Base-by-base conservation (phyloP, 2,113 vertebrate genomes). In the Gobio gobio region DNA sequence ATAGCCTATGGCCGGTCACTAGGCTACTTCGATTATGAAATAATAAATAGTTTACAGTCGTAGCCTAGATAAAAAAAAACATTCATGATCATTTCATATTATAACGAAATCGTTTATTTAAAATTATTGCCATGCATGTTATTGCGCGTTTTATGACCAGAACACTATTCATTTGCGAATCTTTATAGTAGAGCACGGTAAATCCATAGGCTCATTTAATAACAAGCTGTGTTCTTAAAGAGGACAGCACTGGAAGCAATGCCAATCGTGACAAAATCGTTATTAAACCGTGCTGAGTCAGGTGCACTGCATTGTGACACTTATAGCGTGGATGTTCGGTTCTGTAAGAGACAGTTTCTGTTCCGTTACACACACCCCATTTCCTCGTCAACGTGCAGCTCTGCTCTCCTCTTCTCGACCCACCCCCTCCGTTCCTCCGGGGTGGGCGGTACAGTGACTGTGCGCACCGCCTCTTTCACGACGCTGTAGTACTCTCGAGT, bases 401-500 rank as follows among this genome's bases (percentile, higher is more conserved):
- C 79, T 74, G 54, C 68, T 77, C 79, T 78, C n/a, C 68, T 84
- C 77, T 85, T 63, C 85, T 64, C 83, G 18, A 84, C 58, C 74
- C 45, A 82, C 5, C 80, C 64, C 82, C 78, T 85, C 86, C 29
- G 74, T 73, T 78, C 49, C 81, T 47, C 26, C 58, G 36, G 18
- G 77, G 82, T 85, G 89, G 81, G 89, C 89, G 89, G 89, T 36
- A 89, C 88, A 14, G 63, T 68, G 72, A 47, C 82, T 43, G 51
- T 0, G 87, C 58, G 88, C 90, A 58, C 92, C 92, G 86, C 82
- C 89, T 87, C 88, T 86, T 89, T 87, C 90, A 90, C 86, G 90
- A 84, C 87, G 90, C 90, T 90, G 92, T 93, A 93, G 89, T 91
- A 91, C 89, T 92, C 85, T 84, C 33, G 86, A 91, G 91, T 89